Evolutionary conservation across 2,888 invertebrate genomes (phyloP).

Genomic region (Spodoptera picta): DNA sequence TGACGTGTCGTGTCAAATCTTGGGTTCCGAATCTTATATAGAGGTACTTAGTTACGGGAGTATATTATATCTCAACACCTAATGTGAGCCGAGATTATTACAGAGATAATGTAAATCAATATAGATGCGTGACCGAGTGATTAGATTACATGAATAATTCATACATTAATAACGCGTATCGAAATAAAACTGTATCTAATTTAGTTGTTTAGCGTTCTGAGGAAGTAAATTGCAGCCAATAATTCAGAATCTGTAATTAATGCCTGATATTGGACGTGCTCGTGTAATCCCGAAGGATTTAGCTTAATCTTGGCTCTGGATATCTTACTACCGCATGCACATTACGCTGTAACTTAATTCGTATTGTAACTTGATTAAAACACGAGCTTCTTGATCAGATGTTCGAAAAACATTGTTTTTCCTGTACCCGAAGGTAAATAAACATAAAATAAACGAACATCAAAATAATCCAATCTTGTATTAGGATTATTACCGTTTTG

Average conservation of each 20-base stretch:
- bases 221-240: neutral
- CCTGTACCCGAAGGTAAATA: neutral
- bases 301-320: slow-evolving; percentile 25
- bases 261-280: slow-evolving; percentile 35
- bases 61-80: slow-evolving; percentile 15
- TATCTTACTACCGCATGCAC: slow-evolving; percentile 8
- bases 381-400: neutral
- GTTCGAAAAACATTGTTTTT: neutral
- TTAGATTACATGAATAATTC: slow-evolving; percentile 40
- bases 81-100: slow-evolving; percentile 13
- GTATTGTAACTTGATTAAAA: neutral
- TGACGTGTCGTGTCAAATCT: slow-evolving; percentile 52
- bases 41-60: neutral
- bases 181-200: neutral
- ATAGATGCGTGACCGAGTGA: slow-evolving; percentile 17
- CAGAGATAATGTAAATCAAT: slow-evolving; percentile 21
- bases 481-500: slow-evolving; percentile 18
- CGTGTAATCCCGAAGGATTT: slow-evolving; percentile 33
- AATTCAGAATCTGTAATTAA: slow-evolving; percentile 27
- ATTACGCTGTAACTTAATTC: neutral
- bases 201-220: no score
- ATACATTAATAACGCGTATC: slow-evolving; percentile 10
- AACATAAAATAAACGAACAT: slow-evolving; percentile 2
- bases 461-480: slow-evolving; percentile 8
- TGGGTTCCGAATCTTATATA: slow-evolving; percentile 42